Evolutionary conservation across 2,888 invertebrate species (phyloP).

Genomic region (Cephus pulcher): DNA sequence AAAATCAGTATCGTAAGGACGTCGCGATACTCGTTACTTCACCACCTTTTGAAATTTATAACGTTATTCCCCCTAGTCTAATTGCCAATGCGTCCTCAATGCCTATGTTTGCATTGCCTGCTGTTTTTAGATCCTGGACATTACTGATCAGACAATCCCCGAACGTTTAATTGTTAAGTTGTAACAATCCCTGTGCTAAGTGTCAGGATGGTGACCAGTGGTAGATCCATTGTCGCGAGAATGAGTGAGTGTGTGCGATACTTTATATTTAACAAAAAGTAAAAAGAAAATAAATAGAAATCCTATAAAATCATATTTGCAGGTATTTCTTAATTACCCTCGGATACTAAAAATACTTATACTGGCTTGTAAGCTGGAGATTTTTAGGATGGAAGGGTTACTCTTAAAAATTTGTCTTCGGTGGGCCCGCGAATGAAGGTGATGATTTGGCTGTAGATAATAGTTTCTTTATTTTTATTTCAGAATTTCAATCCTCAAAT

Average conservation of each 20-base stretch:
- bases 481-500: slow-evolving; percentile 29
- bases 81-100: too few species aligned
- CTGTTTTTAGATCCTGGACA: slow-evolving; percentile 5
- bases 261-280: slow-evolving; percentile 36
- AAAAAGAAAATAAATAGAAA: slow-evolving; percentile 44
- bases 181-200: not conserved
- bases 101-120: too few species aligned
- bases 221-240: slow-evolving; percentile 57
- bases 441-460: not conserved
- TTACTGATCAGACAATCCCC: not conserved
- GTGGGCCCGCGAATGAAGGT: too few species aligned
- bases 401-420: too few species aligned
- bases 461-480: slow-evolving; percentile 30
- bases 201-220: slow-evolving; percentile 47
- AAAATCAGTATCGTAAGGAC: too few species aligned
- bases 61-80: too few species aligned
- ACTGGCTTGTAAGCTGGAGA: too few species aligned
- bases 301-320: slow-evolving; percentile 21
- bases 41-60: not conserved
- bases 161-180: slow-evolving; percentile 5
- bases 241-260: slow-evolving; percentile 62
- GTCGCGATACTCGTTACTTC: not conserved
- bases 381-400: too few species aligned
- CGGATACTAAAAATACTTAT: too few species aligned
- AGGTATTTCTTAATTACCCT: not conserved